Evolutionary conservation across 2,113 vertebrate species (phyloP), one percentile per base, ranked within the genome.

Genomic region (Scophthalmus maximus): DNA sequence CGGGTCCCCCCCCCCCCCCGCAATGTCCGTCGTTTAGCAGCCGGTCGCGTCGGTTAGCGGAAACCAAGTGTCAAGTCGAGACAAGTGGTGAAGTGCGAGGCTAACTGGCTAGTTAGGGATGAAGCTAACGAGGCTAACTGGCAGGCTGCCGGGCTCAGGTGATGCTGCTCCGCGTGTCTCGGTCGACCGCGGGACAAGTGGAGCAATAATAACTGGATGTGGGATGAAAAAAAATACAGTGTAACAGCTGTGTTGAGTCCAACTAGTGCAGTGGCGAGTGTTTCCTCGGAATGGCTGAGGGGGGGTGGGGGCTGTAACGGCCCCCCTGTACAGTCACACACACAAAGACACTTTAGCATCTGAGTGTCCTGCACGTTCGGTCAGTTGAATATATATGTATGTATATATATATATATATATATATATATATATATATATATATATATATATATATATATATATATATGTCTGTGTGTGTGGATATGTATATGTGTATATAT

Each of bases 121-220:
- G 23, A 61, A 68, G 88, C 85, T 92, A 88, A 56, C 68, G 0
- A 14, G 22, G 88, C 84, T 89, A 91, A 68, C 77, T 67, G 49
- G n/a, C 25, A 9, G 25, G 11, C 55, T 57, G 12, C 15, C 66
- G 36, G 71, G 74, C 67, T 53, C 26, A 44, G 2, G 44, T 0
- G 32, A 26, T 63, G 62, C 2, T 15, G 32, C 10, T 44, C 26
- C 15, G 25, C 18, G 20, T 20, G 23, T 23, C 34, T n/a, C n/a
- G 46, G 10, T 1, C 17, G 18, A 17, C 10, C 4, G 18, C 23
- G 10, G 15, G 1, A 18, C 29, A 60, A 29, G 20, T 20, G 23
- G 0, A 3, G n/a, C 22, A 1, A 27, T 5, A 4, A 2, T 2
- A 20, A 46, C 17, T n/a, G 42, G 1, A 6, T 20, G 8, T 46